Conservation (phyloP, 2,888 invertebrate genomes). For the Dysmachus trigonus region DNA sequence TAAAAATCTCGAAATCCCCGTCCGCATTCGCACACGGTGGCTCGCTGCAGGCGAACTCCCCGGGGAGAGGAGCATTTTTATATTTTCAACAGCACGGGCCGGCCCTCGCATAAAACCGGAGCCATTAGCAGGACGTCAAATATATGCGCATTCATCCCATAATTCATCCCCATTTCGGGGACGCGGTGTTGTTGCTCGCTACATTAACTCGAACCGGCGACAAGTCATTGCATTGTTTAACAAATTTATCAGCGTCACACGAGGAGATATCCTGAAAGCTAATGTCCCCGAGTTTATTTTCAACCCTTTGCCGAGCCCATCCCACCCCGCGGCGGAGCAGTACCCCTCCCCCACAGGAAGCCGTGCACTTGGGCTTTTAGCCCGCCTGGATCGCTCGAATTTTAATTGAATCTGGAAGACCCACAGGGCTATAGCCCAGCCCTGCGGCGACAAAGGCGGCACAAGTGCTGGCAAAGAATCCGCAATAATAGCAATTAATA, state of each 20-base stretch:
- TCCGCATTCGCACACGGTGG: not conserved
- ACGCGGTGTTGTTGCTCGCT: constrained; percentile 48
- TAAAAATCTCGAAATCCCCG: not conserved
- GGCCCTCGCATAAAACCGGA: constrained; percentile 6
- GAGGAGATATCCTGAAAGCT: constrained; percentile 40
- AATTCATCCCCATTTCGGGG: constrained; percentile 46
- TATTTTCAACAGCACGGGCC: not conserved
- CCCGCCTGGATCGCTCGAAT: constrained; percentile 14
- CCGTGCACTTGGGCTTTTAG: constrained; percentile 18
- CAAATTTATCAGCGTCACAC: constrained; percentile 50
- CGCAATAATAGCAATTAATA: constrained; percentile 43
- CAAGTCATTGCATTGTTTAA: constrained; percentile 50
- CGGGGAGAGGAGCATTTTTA: not conserved
- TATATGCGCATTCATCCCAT: constrained; percentile 47
- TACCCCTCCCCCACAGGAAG: not conserved
- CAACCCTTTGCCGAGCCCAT: constrained; percentile 41
- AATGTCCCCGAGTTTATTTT: constrained; percentile 43
- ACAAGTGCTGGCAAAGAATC: not conserved
- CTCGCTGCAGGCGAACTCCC: not conserved
- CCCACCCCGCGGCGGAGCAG: not conserved
- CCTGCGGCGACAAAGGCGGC: not conserved
- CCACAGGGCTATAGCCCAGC: not conserved
- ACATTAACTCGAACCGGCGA: constrained; percentile 49
- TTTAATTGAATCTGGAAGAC: constrained; percentile 36
- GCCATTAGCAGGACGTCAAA: constrained; percentile 46